These are phyloP conservation scores for Acanthosepion pharaonis DNA, from an alignment of 2,888 invertebrate species.

Conservation along the genomic window DNA sequence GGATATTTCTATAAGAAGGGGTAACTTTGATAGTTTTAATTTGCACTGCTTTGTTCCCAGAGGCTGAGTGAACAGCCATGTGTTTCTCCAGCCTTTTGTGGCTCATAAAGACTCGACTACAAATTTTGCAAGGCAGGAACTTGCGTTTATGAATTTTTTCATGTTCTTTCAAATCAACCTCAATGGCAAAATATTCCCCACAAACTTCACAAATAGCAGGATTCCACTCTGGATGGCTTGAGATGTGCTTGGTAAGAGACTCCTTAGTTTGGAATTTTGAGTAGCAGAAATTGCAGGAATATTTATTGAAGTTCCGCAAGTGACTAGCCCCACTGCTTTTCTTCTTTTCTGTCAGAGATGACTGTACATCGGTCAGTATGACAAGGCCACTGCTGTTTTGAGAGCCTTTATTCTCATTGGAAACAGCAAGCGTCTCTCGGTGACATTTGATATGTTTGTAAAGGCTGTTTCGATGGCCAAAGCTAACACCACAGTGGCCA, in stretches of 20 bases:
- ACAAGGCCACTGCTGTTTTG: background rate
- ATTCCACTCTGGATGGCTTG: background rate
- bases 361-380: background rate
- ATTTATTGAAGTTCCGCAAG: background rate
- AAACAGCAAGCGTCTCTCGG: background rate
- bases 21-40: background rate
- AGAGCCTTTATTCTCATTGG: background rate
- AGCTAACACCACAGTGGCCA: background rate
- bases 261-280: background rate
- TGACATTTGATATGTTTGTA: background rate
- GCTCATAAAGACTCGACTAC: background rate
- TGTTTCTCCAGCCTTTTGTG: background rate
- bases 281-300: constrained; percentile 6
- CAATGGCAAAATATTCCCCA: background rate
- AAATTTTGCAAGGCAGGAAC: background rate
- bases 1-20: background rate
- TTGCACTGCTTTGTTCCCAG: background rate
- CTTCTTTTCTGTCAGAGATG: background rate
- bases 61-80: background rate
- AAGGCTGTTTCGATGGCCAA: background rate
- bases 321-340: background rate
- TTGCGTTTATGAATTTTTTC: background rate
- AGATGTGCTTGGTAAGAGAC: background rate
- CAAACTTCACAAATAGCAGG: background rate
- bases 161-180: background rate